A percentile compares a stretch with the other conserved stretches of the same genome.
Conservation (phyloP, 2,113 vertebrate species). For the Gadus chalcogrammus region DNA sequence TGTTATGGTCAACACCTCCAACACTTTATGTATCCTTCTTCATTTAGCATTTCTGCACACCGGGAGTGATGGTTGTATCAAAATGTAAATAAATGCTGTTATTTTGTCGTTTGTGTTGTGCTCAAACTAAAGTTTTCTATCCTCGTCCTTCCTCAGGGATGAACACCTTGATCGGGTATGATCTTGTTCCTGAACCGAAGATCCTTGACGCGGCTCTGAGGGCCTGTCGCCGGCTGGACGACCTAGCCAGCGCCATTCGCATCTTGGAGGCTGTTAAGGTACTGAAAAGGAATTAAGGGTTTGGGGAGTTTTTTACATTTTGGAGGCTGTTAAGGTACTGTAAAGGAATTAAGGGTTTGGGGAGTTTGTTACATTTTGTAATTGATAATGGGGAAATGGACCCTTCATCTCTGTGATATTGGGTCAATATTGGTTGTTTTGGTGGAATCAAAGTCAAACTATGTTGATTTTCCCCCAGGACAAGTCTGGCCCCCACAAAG, state of each 20-base stretch:
- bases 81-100: too few relatives aligned
- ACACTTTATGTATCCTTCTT: too few relatives aligned
- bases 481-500: conserved; percentile 94
- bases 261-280: conserved; percentile 97
- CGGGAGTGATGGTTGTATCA: too few relatives aligned
- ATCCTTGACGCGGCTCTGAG: conserved; percentile 92
- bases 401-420: too few relatives aligned
- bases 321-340: conserved; percentile 93
- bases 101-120: too few relatives aligned
- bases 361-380: conserved; percentile 34
- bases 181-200: conserved; percentile 96
- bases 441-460: not conserved
- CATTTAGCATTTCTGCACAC: too few relatives aligned
- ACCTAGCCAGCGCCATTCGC: conserved; percentile 91
- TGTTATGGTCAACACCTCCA: too few relatives aligned
- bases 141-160: conserved; percentile 75
- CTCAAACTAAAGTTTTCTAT: too few relatives aligned
- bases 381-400: not conserved
- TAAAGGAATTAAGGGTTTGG: not conserved
- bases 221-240: conserved; percentile 92
- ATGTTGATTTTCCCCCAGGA: conserved; percentile 71
- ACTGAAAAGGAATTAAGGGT: conserved; percentile 29
- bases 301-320: conserved; percentile 62
- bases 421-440: not conserved
- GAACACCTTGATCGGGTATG: conserved; percentile 92